Conservation (phyloP, 2,797 vertebrate genomes). For the Crocodylus rhombifer region DNA sequence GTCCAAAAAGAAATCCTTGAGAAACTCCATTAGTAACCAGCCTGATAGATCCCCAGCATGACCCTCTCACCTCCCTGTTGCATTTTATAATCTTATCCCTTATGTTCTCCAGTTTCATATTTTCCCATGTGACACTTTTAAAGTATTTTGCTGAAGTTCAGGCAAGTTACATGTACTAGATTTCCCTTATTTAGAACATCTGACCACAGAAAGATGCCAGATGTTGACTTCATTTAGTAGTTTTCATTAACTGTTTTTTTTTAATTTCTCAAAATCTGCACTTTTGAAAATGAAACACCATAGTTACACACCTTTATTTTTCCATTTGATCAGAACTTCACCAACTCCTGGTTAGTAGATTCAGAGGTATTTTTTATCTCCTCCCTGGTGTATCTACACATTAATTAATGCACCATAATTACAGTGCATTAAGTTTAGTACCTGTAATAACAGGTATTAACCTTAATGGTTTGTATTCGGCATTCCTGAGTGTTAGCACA, state of each 20-base stretch:
- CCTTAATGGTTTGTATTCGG: too few species aligned
- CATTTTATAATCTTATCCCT: background rate
- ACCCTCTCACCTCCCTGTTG: too few species aligned
- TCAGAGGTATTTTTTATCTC: too few species aligned
- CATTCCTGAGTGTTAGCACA: too few species aligned
- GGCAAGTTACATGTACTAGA: background rate
- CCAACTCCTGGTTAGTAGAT: background rate
- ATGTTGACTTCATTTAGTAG: background rate
- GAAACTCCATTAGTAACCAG: background rate
- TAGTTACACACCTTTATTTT: background rate
- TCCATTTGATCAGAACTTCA: background rate
- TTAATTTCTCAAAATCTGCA: background rate
- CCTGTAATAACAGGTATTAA: too few species aligned
- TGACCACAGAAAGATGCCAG: background rate
- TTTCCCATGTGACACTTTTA: background rate
- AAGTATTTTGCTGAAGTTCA: background rate
- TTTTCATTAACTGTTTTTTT: background rate
- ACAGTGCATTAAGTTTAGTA: too few species aligned
- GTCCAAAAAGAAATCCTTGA: too few species aligned
- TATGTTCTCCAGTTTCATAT: background rate
- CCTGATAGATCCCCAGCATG: background rate
- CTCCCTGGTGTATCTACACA: too few species aligned
- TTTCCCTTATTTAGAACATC: background rate
- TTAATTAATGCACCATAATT: too few species aligned
- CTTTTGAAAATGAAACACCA: background rate